Percentiles rank a stretch among this genome's conserved stretches.
Conservation (phyloP, 2,888 invertebrate species). For the Brenthis daphne region DNA sequence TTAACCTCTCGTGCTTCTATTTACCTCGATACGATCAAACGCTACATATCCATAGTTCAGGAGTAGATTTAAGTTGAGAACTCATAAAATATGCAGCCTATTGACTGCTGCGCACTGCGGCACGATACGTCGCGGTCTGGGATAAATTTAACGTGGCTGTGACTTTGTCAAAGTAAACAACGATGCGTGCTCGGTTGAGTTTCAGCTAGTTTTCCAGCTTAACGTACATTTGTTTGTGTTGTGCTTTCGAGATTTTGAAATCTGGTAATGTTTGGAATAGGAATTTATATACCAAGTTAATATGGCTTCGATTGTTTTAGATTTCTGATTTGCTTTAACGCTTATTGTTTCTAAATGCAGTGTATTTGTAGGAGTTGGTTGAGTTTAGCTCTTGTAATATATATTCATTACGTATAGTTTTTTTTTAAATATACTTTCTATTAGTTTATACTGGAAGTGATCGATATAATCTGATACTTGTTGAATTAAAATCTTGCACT, state of each 20-base stretch:
- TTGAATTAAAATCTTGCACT: too few species aligned
- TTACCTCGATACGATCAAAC: constrained; percentile 30
- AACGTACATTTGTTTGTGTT: constrained; percentile 50
- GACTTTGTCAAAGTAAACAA: constrained; percentile 69
- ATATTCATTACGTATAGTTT: too few species aligned
- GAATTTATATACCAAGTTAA: constrained; percentile 32
- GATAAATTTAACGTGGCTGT: constrained; percentile 56
- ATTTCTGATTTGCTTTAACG: constrained; percentile 2
- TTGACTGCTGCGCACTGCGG: constrained; percentile 71
- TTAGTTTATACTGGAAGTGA: too few species aligned
- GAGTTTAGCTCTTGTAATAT: too few species aligned
- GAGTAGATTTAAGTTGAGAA: constrained; percentile 51
- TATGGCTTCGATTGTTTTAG: constrained; percentile 19
- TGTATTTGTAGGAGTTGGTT: not conserved
- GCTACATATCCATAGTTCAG: constrained; percentile 27
- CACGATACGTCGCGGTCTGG: constrained; percentile 54
- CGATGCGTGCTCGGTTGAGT: constrained; percentile 54
- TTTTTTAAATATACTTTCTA: too few species aligned
- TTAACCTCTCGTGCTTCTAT: too few species aligned
- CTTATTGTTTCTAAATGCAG: constrained; percentile 5
- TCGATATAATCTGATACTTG: too few species aligned
- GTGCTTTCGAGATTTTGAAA: constrained; percentile 51
- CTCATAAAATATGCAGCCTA: constrained; percentile 78
- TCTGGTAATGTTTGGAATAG: constrained; percentile 42
- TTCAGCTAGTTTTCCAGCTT: constrained; percentile 56